Conservation (phyloP, 2,797 vertebrate genomes). For the Spheniscus humboldti region DNA sequence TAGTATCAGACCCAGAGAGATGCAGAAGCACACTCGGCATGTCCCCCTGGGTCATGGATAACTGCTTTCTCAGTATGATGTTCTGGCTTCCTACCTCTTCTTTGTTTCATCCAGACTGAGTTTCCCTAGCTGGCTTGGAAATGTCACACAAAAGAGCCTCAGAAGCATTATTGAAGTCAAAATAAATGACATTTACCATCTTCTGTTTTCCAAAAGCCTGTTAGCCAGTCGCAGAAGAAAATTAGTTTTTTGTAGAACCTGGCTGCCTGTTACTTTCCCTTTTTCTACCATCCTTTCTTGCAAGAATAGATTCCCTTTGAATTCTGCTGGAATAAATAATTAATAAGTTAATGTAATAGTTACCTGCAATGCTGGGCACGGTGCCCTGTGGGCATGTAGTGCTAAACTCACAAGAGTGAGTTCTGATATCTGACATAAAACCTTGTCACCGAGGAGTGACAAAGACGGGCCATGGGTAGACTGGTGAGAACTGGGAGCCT, state of each 20-base stretch:
- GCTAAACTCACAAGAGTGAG: not conserved
- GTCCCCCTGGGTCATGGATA: not conserved
- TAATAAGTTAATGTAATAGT: not conserved
- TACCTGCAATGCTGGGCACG: not conserved
- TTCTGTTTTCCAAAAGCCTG: not conserved
- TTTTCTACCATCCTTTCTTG: not conserved
- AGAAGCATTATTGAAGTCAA: slow-evolving; percentile 7
- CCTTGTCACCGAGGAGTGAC: not conserved
- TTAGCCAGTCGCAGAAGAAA: not conserved
- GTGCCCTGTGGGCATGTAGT: not conserved
- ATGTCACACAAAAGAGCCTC: not conserved
- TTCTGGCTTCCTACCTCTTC: not conserved
- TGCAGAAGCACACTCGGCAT: not conserved
- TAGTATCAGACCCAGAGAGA: not conserved
- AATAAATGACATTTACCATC: not conserved
- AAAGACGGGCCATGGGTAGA: rapidly evolving
- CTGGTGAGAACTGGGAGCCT: not conserved
- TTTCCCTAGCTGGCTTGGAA: not conserved
- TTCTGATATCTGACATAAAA: not conserved
- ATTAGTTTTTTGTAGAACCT: not conserved
- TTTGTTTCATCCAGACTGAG: not conserved
- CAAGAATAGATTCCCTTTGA: not conserved
- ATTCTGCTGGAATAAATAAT: not conserved
- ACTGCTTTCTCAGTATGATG: not conserved
- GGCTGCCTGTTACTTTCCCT: not conserved